Evolutionary conservation across 2,888 invertebrate genomes (phyloP), one percentile per base, ranked within the genome.

Genomic region (Diabrotica balteata): DNA sequence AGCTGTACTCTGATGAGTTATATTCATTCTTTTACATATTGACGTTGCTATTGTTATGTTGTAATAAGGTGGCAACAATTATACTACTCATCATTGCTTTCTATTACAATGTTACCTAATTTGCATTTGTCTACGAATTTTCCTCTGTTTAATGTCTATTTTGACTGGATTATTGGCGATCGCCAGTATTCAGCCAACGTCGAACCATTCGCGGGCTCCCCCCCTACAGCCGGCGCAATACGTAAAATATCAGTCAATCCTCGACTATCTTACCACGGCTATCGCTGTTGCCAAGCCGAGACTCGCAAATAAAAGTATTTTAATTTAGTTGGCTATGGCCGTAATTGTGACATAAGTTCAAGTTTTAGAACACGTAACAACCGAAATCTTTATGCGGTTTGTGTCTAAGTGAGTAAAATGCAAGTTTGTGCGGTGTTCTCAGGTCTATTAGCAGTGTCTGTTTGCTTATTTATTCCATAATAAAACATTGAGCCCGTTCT

Each of bases 191-290:
- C n/a, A 67, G 52, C 68, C 62, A 62, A 61, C 66, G 59, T 52
- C 68, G 59, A 62, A 53, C 51, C 54, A 67, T 62, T 49, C 68
- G 45, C 60, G 51, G 52, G 69, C 70, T 69, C 71, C 71, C 66
- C 71, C 63, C 71, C 62, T 47, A 46, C 67, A 66, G 61, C 47
- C 49, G 62, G 53, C 63, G 65, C 46, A 72, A 66, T 67, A 68
- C 67, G 69, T 62, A 63, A 61, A 67, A 68, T 65, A 65, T 67
- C 72, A 76, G 74, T 76, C 72, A 71, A 72, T 71, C 68, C 72
- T 71, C 66, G 70, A 69, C 72, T 66, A 67, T 67, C 65, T 66
- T 57, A 61, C 62, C 65, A 59, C 59, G 62, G 64, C 54, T 60
- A 59, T 65, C 63, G 59, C 67, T 52, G 67, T 67, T 67, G 66